Conservation (phyloP, 2,113 vertebrate genomes). For the Psittacula cyanocephala region DNA sequence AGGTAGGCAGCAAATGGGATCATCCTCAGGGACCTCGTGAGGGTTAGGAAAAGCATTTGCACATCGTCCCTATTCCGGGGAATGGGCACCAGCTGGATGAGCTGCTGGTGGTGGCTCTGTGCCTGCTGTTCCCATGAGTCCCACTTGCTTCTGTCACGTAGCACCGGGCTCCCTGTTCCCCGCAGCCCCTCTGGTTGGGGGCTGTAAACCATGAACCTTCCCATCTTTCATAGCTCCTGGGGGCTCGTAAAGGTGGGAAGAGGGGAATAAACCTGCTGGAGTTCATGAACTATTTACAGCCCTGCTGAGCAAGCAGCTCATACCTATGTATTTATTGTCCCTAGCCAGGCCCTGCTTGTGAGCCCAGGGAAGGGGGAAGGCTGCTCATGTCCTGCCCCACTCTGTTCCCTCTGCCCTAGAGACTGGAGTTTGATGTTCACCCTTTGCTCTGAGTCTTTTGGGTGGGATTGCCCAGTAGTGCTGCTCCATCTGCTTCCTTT, state of each 20-base stretch:
- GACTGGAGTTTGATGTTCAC: background rate
- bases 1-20: background rate
- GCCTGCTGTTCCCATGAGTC: background rate
- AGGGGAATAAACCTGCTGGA: conserved; percentile 12
- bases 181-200: rapidly evolving
- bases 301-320: background rate
- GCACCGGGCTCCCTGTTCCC: background rate
- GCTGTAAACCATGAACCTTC: background rate
- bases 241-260: background rate
- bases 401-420: background rate
- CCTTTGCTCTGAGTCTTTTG: background rate
- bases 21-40: rapidly evolving
- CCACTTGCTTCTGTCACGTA: rapidly evolving
- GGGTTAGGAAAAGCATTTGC: background rate
- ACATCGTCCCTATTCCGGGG: background rate
- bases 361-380: background rate
- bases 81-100: background rate
- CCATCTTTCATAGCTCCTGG: background rate
- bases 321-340: conserved; percentile 35
- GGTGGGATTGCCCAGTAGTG: background rate
- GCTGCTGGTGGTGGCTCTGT: rapidly evolving
- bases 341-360: background rate
- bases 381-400: background rate
- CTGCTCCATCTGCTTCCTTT: background rate
- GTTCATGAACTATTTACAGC: conserved; percentile 33